Conservation (phyloP, 1,140 invertebrate species). For the Drosophila trapezifrons region DNA sequence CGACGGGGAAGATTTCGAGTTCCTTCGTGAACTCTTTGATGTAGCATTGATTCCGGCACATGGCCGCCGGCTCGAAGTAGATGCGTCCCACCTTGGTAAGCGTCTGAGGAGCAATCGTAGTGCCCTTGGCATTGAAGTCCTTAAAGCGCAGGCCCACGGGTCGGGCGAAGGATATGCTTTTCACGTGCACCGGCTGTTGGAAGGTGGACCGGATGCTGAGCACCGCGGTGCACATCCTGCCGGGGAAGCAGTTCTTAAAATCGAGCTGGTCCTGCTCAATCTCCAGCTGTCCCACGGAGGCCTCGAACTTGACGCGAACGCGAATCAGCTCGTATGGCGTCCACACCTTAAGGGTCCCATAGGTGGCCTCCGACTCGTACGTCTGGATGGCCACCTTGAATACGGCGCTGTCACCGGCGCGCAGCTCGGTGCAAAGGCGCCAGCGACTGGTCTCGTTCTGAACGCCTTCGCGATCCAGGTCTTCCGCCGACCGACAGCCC, state of each 20-base stretch:
- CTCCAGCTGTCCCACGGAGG: conserved; percentile 86
- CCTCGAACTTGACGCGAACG: conserved; percentile 87
- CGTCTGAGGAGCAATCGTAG: conserved; percentile 81
- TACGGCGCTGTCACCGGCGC: conserved; percentile 86
- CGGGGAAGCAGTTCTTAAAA: conserved; percentile 93
- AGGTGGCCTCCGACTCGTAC: conserved; percentile 88
- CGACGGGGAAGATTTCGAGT: conserved; percentile 22
- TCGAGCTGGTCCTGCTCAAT: conserved; percentile 88
- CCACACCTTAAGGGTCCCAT: conserved; percentile 89
- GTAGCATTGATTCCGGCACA: conserved; percentile 91
- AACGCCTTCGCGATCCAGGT: background rate
- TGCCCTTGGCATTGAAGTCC: conserved; percentile 85
- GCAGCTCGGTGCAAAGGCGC: conserved; percentile 50
- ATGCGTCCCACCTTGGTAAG: conserved; percentile 86
- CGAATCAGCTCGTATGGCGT: conserved; percentile 90
- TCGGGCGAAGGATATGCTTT: conserved; percentile 78
- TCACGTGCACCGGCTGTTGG: conserved; percentile 88
- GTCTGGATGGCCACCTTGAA: conserved; percentile 90
- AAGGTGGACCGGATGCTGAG: conserved; percentile 91
- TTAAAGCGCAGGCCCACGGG: conserved; percentile 66
- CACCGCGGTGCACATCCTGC: conserved; percentile 90
- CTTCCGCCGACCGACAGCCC: conserved; percentile 48
- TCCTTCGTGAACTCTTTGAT: conserved; percentile 75
- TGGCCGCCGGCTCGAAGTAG: conserved; percentile 88
- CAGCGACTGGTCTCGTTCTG: conserved; percentile 35